Percentiles rank a stretch among this genome's conserved stretches.
Conservation (phyloP, 1,140 invertebrate genomes). For the Drosophila sulfurigaster region DNA sequence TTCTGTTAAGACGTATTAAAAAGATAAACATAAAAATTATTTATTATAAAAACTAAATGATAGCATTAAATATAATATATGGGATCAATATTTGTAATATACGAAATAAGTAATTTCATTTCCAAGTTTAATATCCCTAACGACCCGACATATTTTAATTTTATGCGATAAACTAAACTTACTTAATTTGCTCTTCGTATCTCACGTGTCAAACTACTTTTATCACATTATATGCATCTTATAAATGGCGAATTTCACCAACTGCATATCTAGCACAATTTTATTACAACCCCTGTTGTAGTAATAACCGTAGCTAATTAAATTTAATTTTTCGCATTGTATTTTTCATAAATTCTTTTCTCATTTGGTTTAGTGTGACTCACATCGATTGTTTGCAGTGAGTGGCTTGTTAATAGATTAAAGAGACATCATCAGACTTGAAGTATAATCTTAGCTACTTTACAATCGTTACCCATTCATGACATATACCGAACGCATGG, state of each 20-base stretch:
- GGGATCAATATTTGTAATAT: too few species aligned
- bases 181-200: too few species aligned
- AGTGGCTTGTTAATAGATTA: conserved; percentile 40
- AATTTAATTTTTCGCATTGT: not conserved
- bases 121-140: too few species aligned
- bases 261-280: not conserved
- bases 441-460: conserved; percentile 43
- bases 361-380: conserved; percentile 22
- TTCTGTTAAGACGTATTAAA: too few species aligned
- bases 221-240: too few species aligned
- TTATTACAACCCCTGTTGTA: not conserved
- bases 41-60: too few species aligned
- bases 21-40: too few species aligned
- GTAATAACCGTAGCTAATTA: not conserved
- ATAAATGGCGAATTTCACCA: not conserved
- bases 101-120: too few species aligned
- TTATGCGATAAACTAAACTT: too few species aligned
- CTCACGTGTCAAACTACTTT: too few species aligned
- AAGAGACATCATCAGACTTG: conserved; percentile 44
- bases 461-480: conserved; percentile 51
- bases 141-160: too few species aligned
- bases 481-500: conserved; percentile 17
- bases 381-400: conserved; percentile 8
- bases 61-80: too few species aligned
- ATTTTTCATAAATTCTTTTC: not conserved